These are phyloP conservation scores for Balearica regulorum DNA, from an alignment of 2,797 vertebrate genomes.

Conservation along the genomic window DNA sequence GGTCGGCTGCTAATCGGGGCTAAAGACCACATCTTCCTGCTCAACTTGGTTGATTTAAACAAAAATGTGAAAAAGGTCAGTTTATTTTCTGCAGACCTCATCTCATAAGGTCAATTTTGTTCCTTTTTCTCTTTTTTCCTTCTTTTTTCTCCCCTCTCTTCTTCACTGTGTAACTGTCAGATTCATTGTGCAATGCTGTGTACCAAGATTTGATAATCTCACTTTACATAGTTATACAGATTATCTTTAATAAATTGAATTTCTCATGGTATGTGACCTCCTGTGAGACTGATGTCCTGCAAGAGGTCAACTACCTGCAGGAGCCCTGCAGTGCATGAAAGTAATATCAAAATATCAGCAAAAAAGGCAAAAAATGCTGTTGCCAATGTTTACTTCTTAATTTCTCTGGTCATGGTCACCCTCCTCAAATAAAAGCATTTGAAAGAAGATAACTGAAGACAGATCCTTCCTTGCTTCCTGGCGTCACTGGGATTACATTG, in stretches of 20 bases:
- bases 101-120: background rate
- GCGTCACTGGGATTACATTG: background rate
- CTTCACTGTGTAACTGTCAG: background rate
- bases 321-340: background rate
- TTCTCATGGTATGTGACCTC: background rate
- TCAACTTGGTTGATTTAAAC: constrained; percentile 87
- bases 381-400: background rate
- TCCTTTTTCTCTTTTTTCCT: background rate
- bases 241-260: background rate
- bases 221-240: background rate
- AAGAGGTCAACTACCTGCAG: background rate
- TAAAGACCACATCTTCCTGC: constrained; percentile 91
- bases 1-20: constrained; percentile 87
- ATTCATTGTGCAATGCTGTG: background rate
- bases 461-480: background rate
- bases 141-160: too few relatives aligned
- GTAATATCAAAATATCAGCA: background rate
- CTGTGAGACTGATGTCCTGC: background rate
- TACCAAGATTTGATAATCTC: background rate
- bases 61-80: constrained; percentile 90
- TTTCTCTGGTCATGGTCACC: background rate
- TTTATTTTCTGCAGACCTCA: constrained; percentile 27
- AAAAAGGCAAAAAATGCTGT: background rate
- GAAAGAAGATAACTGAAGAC: background rate
- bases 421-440: background rate